phyloP scores from a whole-genome alignment of 2,113 vertebrate species.

The Puntigrus tetrazona region DNA sequence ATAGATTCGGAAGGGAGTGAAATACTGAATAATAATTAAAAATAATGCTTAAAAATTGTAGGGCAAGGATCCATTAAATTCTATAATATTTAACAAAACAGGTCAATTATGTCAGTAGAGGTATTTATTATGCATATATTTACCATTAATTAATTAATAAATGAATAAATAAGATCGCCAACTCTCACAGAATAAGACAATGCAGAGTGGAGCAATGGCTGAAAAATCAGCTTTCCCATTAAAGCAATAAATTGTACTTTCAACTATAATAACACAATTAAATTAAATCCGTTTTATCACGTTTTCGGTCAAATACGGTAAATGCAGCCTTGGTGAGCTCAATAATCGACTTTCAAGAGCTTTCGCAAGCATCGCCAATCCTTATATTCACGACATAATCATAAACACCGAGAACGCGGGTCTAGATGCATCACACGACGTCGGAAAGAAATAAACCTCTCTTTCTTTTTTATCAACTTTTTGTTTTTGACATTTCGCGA shows the following conservation, averaged over 20 bases:
- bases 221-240: neutral
- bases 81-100: too few species aligned
- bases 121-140: too few species aligned
- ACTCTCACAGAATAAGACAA: neutral
- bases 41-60: too few species aligned
- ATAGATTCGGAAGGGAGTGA: neutral
- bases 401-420: neutral
- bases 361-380: neutral
- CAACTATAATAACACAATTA: neutral
- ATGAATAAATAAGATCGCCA: too few species aligned
- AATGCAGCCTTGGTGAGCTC: too few species aligned
- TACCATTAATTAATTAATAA: too few species aligned
- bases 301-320: too few species aligned
- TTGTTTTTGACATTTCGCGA: neutral
- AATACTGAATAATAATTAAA: too few species aligned
- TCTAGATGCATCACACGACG: neutral
- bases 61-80: too few species aligned
- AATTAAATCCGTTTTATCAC: neutral
- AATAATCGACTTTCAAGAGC: neutral
- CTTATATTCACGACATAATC: neutral
- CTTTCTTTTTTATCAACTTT: neutral
- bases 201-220: neutral
- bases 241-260: neutral
- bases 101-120: too few species aligned
- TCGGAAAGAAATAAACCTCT: neutral